Evolutionary conservation across 2,888 invertebrate genomes (phyloP).

Genomic region (Agonum fuliginosum): DNA sequence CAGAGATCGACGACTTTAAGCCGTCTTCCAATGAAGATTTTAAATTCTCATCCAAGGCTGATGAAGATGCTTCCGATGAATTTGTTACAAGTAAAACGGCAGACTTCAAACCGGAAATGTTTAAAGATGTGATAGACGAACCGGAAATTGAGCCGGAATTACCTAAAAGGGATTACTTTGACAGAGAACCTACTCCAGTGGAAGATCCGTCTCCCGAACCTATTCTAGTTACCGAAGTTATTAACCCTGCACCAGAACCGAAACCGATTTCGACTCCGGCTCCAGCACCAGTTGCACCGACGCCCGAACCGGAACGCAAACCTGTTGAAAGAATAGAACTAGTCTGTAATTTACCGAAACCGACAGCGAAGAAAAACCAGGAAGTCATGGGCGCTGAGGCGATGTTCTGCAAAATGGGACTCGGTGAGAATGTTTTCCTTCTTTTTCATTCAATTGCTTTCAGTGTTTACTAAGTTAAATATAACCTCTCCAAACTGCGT

Average conservation of each 20-base stretch:
- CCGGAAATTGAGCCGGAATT: slow-evolving; percentile 61
- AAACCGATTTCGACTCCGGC: slow-evolving; percentile 46
- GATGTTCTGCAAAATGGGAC: slow-evolving; percentile 83
- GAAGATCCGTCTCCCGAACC: slow-evolving; percentile 61
- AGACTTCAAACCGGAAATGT: slow-evolving; percentile 63
- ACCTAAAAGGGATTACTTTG: slow-evolving; percentile 61
- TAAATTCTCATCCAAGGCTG: slow-evolving; percentile 59
- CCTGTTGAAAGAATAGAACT: slow-evolving; percentile 68
- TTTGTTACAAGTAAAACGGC: slow-evolving; percentile 51
- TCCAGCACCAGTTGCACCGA: slow-evolving; percentile 43
- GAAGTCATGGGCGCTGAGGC: slow-evolving; percentile 79
- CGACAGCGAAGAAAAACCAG: slow-evolving; percentile 59
- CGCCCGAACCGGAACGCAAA: slow-evolving; percentile 56
- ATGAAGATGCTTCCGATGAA: slow-evolving; percentile 43
- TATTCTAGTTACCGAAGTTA: slow-evolving; percentile 59
- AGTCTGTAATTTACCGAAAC: slow-evolving; percentile 31
- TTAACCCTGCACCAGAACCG: slow-evolving; percentile 41
- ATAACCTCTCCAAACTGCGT: slow-evolving; percentile 28
- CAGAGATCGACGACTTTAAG: slow-evolving; percentile 73
- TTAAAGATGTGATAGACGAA: slow-evolving; percentile 68
- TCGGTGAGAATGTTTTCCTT: slow-evolving; percentile 76
- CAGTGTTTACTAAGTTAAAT: slow-evolving; percentile 14
- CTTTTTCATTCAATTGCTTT: background rate
- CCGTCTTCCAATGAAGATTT: slow-evolving; percentile 65
- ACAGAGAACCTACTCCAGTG: slow-evolving; percentile 59